A percentile compares a stretch with the other conserved stretches of the same genome.
Conservation (phyloP, 2,888 invertebrate genomes). For the Pachymerium ferrugineum region DNA sequence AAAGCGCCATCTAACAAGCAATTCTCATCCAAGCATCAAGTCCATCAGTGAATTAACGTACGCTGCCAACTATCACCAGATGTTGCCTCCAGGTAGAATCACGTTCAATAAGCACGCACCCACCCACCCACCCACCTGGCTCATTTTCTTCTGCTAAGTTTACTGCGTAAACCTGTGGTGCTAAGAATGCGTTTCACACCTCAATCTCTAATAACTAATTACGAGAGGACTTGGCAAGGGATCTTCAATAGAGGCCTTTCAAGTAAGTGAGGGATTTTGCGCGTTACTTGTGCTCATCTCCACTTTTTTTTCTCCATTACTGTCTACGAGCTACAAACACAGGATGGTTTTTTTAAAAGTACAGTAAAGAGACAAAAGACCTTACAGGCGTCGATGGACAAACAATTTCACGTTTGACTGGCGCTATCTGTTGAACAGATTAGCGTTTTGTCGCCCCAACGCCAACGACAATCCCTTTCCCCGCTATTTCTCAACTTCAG, state of each 20-base stretch:
- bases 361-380: not conserved
- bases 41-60: slow-evolving; percentile 22
- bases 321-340: not conserved
- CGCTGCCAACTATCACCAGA: slow-evolving; percentile 17
- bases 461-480: slow-evolving; percentile 5
- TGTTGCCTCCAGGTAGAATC: slow-evolving; percentile 15
- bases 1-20: slow-evolving; percentile 25
- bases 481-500: not conserved
- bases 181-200: not conserved
- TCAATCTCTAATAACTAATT: slow-evolving; percentile 19
- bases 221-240: slow-evolving; percentile 8
- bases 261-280: not conserved
- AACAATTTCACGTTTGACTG: slow-evolving; percentile 25
- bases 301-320: not conserved
- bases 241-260: too few relatives aligned
- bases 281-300: not conserved
- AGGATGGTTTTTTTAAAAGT: not conserved
- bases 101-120: slow-evolving; percentile 18
- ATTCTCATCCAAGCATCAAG: slow-evolving; percentile 22
- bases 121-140: not conserved
- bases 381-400: slow-evolving; percentile 11
- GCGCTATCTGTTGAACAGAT: slow-evolving; percentile 24
- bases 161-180: not conserved
- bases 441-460: slow-evolving; percentile 25
- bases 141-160: slow-evolving; percentile 15